A percentile compares a stretch with the other conserved stretches of the same genome.
Conservation (phyloP, 2,113 vertebrate species). For the Brienomyrus longianalis region DNA sequence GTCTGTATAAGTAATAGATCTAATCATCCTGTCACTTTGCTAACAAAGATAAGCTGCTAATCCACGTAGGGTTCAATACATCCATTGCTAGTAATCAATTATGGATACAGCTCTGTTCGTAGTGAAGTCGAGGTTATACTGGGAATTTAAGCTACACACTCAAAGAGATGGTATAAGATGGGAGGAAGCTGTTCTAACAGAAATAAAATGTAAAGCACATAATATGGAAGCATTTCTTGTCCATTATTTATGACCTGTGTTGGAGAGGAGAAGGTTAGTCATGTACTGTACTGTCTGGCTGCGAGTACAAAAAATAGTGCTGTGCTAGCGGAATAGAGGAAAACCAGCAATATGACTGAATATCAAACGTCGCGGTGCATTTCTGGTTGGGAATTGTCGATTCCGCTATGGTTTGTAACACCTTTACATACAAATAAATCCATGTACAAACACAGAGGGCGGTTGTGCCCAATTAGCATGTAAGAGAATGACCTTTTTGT, state of each 20-base stretch:
- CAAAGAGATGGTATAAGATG: background rate
- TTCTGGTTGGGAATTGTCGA: background rate
- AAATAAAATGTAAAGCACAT: background rate
- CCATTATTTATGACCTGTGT: background rate
- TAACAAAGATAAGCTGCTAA: background rate
- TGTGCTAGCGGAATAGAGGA: background rate
- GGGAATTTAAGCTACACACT: background rate
- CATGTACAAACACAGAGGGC: background rate
- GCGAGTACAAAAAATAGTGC: background rate
- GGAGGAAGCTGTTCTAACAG: background rate
- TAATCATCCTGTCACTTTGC: background rate
- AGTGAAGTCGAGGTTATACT: background rate
- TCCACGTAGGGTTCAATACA: background rate
- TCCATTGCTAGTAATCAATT: background rate
- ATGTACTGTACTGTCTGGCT: background rate
- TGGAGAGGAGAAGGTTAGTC: background rate
- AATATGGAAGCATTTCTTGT: background rate
- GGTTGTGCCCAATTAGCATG: background rate
- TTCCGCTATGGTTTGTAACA: background rate
- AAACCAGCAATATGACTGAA: background rate
- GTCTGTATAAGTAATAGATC: background rate
- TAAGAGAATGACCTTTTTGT: background rate
- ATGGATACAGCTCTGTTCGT: background rate
- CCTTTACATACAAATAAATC: background rate
- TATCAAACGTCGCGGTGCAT: background rate